phyloP scores from a whole-genome alignment of 2,888 invertebrate species.

The Leptura quadrifasciata region DNA sequence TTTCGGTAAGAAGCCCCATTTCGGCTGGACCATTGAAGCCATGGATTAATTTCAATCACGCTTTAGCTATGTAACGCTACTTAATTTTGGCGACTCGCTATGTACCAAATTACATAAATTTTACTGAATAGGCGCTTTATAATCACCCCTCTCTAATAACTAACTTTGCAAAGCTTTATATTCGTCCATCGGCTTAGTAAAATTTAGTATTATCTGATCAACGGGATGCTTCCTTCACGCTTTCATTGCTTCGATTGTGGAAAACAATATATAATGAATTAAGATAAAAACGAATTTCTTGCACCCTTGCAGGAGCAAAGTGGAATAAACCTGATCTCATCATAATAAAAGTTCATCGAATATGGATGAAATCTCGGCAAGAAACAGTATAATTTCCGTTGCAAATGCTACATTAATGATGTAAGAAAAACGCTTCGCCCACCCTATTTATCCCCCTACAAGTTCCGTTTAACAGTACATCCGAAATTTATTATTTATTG shows the following conservation, averaged over 20 bases:
- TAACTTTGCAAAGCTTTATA: no score
- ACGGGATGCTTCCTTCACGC: not conserved
- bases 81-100: no score
- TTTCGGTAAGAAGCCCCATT: no score
- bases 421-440: not conserved
- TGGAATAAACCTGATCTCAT: not conserved
- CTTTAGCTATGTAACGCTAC: no score
- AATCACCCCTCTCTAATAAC: no score
- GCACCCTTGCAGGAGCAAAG: not conserved
- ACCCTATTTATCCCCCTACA: not conserved
- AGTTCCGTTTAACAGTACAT: not conserved
- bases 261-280: not conserved
- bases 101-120: no score
- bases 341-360: not conserved
- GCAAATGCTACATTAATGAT: not conserved
- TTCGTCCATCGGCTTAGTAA: not conserved
- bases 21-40: no score
- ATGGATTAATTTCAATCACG: no score
- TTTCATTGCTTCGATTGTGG: not conserved
- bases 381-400: not conserved
- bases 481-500: slow-evolving; percentile 10
- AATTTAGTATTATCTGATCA: not conserved
- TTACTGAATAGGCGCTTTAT: no score
- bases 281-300: not conserved
- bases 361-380: not conserved